Conservation (phyloP, 1,140 invertebrate species). For the Drosophila watanabei region DNA sequence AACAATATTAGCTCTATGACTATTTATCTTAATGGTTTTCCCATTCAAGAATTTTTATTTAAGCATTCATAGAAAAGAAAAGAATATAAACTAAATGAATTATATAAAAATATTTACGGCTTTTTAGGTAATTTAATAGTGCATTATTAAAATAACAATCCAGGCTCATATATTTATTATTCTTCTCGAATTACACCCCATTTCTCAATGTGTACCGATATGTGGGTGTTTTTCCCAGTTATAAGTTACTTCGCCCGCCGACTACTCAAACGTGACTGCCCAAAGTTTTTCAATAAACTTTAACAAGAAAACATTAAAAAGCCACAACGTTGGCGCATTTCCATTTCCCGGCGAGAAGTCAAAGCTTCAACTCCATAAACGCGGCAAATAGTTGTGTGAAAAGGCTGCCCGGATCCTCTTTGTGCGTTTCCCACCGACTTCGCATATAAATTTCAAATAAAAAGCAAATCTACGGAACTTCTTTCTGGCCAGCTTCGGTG, state of each 20-base stretch:
- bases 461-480: constrained; percentile 78
- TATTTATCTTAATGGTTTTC: not conserved
- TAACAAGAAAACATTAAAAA: constrained; percentile 84
- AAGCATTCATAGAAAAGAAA: not conserved
- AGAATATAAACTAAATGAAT: no score
- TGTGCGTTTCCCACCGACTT: constrained; percentile 48
- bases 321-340: constrained; percentile 78
- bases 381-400: constrained; percentile 79
- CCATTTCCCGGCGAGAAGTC: constrained; percentile 70
- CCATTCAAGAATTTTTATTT: not conserved
- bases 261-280: constrained; percentile 84
- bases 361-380: constrained; percentile 78
- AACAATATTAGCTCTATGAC: not conserved
- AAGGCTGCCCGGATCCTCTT: constrained; percentile 58
- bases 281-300: constrained; percentile 84
- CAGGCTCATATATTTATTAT: not conserved
- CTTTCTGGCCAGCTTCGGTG: constrained; percentile 44
- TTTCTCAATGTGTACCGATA: constrained; percentile 6
- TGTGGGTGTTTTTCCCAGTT: constrained; percentile 41
- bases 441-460: constrained; percentile 82
- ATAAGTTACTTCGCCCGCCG: constrained; percentile 73
- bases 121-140: not conserved
- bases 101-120: no score
- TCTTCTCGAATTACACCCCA: not conserved
- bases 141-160: not conserved